Conservation (phyloP, 2,888 invertebrate genomes). For the Linnaemya tessellans region DNA sequence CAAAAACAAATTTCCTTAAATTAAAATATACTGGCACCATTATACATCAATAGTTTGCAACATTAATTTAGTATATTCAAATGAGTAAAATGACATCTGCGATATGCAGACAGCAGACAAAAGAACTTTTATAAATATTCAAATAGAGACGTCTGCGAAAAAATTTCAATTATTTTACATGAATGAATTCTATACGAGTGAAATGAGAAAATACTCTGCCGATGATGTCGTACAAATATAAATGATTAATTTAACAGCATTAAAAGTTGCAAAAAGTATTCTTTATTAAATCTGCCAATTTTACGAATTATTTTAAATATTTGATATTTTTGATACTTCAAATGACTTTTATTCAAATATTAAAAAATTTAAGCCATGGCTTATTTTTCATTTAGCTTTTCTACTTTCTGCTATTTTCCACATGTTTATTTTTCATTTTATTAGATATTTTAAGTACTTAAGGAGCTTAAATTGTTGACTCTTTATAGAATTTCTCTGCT, state of each 20-base stretch:
- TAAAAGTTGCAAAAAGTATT: not conserved
- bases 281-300: not conserved
- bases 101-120: not conserved
- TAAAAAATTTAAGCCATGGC: not conserved
- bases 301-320: not conserved
- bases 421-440: too few relatives aligned
- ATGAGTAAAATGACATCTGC: conserved; percentile 1
- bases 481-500: too few relatives aligned
- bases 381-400: not conserved
- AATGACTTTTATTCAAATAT: not conserved
- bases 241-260: not conserved
- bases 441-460: too few relatives aligned
- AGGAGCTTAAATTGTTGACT: too few relatives aligned
- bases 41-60: conserved; percentile 38
- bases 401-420: not conserved
- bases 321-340: not conserved
- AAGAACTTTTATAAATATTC: conserved; percentile 38
- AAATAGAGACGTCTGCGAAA: not conserved
- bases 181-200: not conserved
- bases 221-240: not conserved
- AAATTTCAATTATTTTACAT: not conserved
- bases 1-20: conserved; percentile 35
- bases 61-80: conserved; percentile 9
- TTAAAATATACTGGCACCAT: conserved; percentile 10
- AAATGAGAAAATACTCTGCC: not conserved